phyloP scores from a whole-genome alignment of 2,797 vertebrate genomes.

The Echeneis naucrates region DNA sequence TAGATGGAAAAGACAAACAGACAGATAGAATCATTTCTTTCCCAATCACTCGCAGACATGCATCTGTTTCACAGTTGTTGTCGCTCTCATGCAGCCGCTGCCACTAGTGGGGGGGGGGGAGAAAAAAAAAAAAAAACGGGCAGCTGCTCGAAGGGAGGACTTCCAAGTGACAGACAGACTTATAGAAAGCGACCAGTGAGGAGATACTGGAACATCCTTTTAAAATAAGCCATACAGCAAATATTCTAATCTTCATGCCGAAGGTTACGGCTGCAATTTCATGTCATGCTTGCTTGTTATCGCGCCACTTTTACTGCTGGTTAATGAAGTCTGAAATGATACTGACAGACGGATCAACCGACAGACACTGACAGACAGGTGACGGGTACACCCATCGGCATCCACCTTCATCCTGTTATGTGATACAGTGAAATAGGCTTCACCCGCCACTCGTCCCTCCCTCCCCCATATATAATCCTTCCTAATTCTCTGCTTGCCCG shows the following conservation, averaged over 20 bases:
- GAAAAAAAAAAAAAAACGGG: too few species aligned
- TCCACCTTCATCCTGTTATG: conserved; percentile 49
- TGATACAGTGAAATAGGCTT: conserved; percentile 61
- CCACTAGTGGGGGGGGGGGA: conserved; percentile 42
- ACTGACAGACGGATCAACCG: background rate
- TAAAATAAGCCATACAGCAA: background rate
- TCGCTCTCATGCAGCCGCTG: conserved; percentile 38
- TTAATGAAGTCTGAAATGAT: conserved; percentile 10
- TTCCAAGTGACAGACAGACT: conserved; percentile 34
- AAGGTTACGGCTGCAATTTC: too few species aligned
- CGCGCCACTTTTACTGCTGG: background rate
- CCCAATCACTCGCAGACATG: conserved; percentile 67
- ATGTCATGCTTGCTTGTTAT: background rate
- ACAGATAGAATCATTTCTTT: conserved; percentile 62
- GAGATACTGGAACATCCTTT: background rate
- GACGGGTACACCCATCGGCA: conserved; percentile 23
- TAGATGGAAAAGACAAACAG: conserved; percentile 55
- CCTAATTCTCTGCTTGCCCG: conserved; percentile 79
- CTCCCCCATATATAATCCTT: conserved; percentile 77
- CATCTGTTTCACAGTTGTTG: conserved; percentile 67
- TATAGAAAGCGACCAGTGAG: background rate
- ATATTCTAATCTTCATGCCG: background rate
- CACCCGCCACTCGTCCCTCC: conserved; percentile 17
- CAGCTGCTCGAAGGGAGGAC: conserved; percentile 52
- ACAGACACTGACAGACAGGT: conserved; percentile 36